Conservation (phyloP, 1,140 invertebrate species). For the Bombus affinis region DNA sequence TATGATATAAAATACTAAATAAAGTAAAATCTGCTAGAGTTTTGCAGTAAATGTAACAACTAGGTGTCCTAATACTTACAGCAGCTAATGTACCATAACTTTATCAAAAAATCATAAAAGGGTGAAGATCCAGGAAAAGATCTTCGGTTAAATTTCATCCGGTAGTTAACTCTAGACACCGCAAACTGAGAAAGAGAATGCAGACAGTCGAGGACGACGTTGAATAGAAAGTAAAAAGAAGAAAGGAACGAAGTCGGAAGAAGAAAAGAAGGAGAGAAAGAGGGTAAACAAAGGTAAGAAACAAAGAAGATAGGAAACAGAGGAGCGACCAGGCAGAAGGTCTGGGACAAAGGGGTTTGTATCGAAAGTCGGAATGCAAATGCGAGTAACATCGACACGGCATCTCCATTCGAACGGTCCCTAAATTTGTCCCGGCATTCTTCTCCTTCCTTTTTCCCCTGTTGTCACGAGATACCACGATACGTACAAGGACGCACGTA, state of each 20-base stretch:
- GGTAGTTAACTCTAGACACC: constrained; percentile 19
- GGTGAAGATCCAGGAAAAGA: background rate
- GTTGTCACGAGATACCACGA: constrained; percentile 31
- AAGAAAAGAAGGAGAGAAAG: too few species aligned
- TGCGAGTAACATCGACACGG: constrained; percentile 73
- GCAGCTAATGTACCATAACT: background rate
- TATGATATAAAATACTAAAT: too few species aligned
- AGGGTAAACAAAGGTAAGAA: background rate
- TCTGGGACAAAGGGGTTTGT: constrained; percentile 67
- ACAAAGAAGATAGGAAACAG: constrained; percentile 1
- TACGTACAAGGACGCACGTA: constrained; percentile 23
- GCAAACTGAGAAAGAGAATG: background rate
- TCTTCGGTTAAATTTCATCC: constrained; percentile 27
- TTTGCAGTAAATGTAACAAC: too few species aligned
- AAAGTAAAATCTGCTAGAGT: too few species aligned
- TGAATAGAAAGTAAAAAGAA: constrained; percentile 8
- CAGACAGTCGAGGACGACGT: background rate
- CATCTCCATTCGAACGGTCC: constrained; percentile 73
- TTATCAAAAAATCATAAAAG: background rate
- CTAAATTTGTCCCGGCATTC: constrained; percentile 72
- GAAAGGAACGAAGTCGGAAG: background rate
- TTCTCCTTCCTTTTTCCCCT: constrained; percentile 41
- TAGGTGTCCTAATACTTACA: too few species aligned
- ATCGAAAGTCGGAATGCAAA: constrained; percentile 73
- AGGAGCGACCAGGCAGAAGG: background rate